These are phyloP conservation scores for Centropus unirufus DNA, from an alignment of 2,113 vertebrate genomes.

Conservation along the genomic window DNA sequence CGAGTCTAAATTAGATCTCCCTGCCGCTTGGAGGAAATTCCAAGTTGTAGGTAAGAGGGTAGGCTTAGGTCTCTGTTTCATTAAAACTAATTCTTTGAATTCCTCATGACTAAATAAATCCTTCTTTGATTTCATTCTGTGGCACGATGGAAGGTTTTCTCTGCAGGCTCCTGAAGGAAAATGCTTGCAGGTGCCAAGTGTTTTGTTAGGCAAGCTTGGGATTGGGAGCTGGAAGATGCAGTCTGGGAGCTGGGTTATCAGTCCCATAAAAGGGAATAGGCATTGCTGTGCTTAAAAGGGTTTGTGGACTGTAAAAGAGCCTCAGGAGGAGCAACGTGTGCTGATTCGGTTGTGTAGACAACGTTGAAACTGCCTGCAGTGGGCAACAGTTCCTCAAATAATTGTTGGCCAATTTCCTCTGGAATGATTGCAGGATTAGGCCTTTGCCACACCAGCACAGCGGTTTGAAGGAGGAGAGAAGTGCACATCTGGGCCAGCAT, in stretches of 20 bases:
- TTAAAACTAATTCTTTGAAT: constrained; percentile 28
- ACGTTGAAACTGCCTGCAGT: neutral
- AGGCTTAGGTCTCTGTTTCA: neutral
- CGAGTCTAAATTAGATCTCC: neutral
- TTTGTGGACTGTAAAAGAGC: neutral
- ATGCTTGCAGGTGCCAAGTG: constrained; percentile 4
- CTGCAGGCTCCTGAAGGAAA: constrained; percentile 1
- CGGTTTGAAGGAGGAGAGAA: neutral
- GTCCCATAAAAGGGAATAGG: constrained; percentile 2
- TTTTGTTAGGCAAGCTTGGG: neutral
- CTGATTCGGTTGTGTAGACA: neutral
- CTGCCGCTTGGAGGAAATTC: neutral
- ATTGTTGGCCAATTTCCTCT: neutral
- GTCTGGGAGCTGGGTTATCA: neutral
- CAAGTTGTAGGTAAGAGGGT: neutral
- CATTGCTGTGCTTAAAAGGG: neutral
- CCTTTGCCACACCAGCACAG: neutral
- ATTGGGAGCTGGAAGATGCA: neutral
- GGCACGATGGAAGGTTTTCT: constrained; percentile 11
- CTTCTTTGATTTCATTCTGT: constrained; percentile 19
- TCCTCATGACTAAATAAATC: constrained; percentile 5
- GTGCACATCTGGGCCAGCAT: neutral
- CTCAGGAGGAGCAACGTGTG: neutral
- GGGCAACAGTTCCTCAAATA: neutral
- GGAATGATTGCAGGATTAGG: neutral